phyloP scores from a whole-genome alignment of 2,888 invertebrate species.

The Morpho achilles region DNA sequence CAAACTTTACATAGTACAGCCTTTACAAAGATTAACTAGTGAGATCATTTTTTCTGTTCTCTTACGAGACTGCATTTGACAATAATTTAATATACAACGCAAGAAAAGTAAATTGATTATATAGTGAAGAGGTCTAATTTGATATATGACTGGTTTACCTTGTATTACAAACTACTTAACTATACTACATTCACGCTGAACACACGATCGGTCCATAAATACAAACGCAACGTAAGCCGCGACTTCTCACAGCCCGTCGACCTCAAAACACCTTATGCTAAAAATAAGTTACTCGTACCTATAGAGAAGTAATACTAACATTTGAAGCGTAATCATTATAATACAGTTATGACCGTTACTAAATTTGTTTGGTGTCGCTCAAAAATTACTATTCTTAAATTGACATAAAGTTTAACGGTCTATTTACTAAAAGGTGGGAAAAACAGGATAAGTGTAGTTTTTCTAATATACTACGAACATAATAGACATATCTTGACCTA shows the following conservation, averaged over 20 bases:
- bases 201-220: slow-evolving; percentile 10
- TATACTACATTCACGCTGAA: slow-evolving; percentile 5
- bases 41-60: slow-evolving; percentile 11
- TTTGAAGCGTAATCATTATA: slow-evolving; percentile 26
- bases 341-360: slow-evolving; percentile 14
- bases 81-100: neutral
- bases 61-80: neutral
- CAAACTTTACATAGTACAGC: neutral
- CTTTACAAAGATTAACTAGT: slow-evolving; percentile 1
- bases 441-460: neutral
- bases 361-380: slow-evolving; percentile 15
- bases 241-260: slow-evolving; percentile 25
- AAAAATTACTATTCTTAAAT: slow-evolving; percentile 4
- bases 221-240: slow-evolving; percentile 5
- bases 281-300: slow-evolving; percentile 3
- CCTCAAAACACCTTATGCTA: slow-evolving; percentile 12
- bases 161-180: slow-evolving; percentile 4
- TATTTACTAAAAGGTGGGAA: slow-evolving; percentile 3
- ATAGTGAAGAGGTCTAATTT: neutral
- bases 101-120: too few species aligned
- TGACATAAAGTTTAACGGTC: neutral
- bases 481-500: too few species aligned
- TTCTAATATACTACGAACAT: too few species aligned
- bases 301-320: slow-evolving; percentile 17
- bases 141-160: neutral